Evolutionary conservation across 2,888 invertebrate species (phyloP), one percentile per base, ranked within the genome.

Genomic region (Galerucella nymphaeae): DNA sequence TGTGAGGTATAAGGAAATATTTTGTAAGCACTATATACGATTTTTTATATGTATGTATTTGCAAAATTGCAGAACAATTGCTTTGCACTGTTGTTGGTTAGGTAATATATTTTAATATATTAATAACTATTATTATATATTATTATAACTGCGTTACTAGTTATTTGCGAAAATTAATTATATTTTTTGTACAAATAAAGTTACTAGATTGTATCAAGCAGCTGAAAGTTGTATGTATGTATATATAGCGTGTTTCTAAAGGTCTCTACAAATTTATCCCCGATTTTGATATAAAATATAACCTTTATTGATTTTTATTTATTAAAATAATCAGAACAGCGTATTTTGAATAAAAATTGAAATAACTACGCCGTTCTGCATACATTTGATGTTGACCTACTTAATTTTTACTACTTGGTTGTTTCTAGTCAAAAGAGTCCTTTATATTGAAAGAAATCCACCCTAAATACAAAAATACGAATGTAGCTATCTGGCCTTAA

Each of bases 61-160:
- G 70, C 72, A 69, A 74, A 73, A 75, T 77, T 73, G 74, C 74
- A 77, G 70, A 63, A 70, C 59, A 74, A 73, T 75, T 75, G 77
- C 75, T 77, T 77, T 84, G 84, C 84, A 85, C 85, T 84, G 83
- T 84, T 85, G 84, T 83, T 82, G 84, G 83, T 83, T 84, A 83
- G 80, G 79, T 83, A 83, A 83, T 83, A 79, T 82, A 80, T 80
- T 83, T 82, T 78, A 78, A 81, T 82, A 82, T 83, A 82, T 82
- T 82, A 82, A 81, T 80, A 77, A 79, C 80, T 82, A 82, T 78
- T 78, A 81, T 76, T 78, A 80, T 71, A 71, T 74, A 74, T 71
- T 71, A 73, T 73, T 79, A 78, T 81, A 76, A 76, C 82, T 82
- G 82, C 83, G 83, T 83, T 77, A 80, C 81, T 81, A 80, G 79